phyloP scores from a whole-genome alignment of 1,140 invertebrate species.

The Magallana gigas region DNA sequence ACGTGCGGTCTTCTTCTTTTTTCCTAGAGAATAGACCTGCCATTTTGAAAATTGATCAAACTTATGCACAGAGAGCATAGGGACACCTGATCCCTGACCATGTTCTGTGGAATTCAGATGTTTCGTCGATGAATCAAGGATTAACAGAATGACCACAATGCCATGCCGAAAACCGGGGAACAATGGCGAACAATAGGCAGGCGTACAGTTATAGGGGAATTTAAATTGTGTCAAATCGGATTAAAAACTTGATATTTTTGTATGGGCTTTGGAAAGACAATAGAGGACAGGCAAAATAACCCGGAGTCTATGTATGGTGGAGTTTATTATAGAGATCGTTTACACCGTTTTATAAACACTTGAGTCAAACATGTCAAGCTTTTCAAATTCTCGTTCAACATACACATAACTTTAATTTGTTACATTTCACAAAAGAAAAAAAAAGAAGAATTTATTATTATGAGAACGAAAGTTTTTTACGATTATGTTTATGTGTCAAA shows the following conservation, averaged over 20 bases:
- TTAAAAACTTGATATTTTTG: slow-evolving; percentile 32
- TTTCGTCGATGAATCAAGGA: slow-evolving; percentile 27
- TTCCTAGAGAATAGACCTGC: neutral
- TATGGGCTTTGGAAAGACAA: slow-evolving; percentile 23
- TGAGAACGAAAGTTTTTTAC: no score
- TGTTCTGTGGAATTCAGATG: slow-evolving; percentile 6
- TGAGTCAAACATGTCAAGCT: neutral
- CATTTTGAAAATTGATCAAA: slow-evolving; percentile 30
- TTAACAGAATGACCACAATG: neutral
- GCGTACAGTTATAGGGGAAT: neutral
- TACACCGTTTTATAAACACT: neutral
- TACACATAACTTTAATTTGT: neutral
- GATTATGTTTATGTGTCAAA: no score
- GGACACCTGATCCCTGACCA: neutral
- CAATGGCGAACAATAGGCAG: neutral
- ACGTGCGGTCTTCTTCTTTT: neutral
- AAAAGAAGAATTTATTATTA: no score
- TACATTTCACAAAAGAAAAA: neutral
- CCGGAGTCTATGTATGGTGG: neutral
- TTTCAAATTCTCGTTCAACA: no score
- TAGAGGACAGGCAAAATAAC: neutral
- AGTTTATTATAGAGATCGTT: neutral
- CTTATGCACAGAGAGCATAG: neutral
- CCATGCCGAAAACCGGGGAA: neutral
- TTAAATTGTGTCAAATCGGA: slow-evolving; percentile 34